Percentiles rank a stretch among this genome's conserved stretches.
These are phyloP conservation scores for Nerophis lumbriciformis DNA, from an alignment of 2,113 vertebrate genomes.

Conservation along the genomic window DNA sequence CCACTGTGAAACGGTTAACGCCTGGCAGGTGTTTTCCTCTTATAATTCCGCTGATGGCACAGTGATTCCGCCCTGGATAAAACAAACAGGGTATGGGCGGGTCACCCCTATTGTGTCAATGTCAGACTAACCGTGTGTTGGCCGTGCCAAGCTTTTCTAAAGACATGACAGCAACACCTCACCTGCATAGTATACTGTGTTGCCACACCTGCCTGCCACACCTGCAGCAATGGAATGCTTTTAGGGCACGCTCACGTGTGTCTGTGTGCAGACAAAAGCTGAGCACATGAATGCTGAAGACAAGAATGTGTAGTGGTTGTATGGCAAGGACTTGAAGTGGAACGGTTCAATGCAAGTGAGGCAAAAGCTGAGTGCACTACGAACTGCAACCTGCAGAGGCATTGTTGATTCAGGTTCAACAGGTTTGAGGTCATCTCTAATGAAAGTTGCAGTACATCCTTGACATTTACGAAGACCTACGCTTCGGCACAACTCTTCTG, in stretches of 20 bases:
- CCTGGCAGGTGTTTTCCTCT: conserved; percentile 13
- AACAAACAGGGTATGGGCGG: conserved; percentile 52
- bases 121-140: conserved; percentile 23
- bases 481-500: neutral
- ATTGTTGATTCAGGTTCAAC: neutral
- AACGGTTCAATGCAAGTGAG: neutral
- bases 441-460: neutral
- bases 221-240: conserved; percentile 58
- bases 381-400: neutral
- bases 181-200: conserved; percentile 37
- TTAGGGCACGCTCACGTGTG: conserved; percentile 10
- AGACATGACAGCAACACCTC: conserved; percentile 41
- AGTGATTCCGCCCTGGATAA: conserved; percentile 42
- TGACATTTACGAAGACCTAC: neutral
- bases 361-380: neutral
- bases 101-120: conserved; percentile 16
- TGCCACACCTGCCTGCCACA: conserved; percentile 55
- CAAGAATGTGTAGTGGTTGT: neutral
- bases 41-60: conserved; percentile 49
- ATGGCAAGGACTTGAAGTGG: neutral
- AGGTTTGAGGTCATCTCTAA: neutral
- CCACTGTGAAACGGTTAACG: conserved; percentile 35
- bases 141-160: neutral
- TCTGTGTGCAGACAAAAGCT: conserved; percentile 15
- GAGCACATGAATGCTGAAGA: neutral